A percentile compares a stretch with the other conserved stretches of the same genome.
Evolutionary conservation across 1,140 invertebrate species (phyloP).

Genomic region (Portunus trituberculatus): DNA sequence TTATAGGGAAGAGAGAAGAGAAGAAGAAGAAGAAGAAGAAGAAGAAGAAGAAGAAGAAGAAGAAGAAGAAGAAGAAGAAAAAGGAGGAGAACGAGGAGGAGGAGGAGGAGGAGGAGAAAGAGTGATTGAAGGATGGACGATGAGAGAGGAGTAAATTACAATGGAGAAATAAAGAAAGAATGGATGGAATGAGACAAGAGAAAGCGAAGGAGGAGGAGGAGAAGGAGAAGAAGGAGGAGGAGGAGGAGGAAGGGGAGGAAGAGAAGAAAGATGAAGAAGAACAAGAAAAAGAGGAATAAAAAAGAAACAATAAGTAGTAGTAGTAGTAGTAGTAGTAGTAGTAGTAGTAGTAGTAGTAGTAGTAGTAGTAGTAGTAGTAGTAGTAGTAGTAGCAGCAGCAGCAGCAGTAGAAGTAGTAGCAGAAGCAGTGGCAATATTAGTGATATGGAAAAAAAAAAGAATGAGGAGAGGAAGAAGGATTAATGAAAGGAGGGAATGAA

Average conservation of each 20-base stretch:
- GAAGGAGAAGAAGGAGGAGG: background rate
- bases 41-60: background rate
- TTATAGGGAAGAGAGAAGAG: too few relatives aligned
- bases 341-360: constrained; percentile 8
- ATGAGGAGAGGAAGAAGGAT: too few relatives aligned
- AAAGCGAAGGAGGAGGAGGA: background rate
- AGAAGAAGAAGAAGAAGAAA: background rate
- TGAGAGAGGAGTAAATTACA: background rate
- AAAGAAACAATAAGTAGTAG: background rate
- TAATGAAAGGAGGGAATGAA: too few relatives aligned
- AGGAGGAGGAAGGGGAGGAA: background rate
- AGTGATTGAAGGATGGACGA: background rate
- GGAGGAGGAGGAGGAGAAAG: background rate
- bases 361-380: constrained; percentile 22
- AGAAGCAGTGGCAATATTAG: too few relatives aligned
- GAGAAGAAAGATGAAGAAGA: background rate
- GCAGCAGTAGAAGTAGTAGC: background rate
- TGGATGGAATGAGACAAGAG: background rate
- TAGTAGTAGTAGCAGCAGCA: constrained; percentile 22
- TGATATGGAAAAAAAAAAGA: too few relatives aligned
- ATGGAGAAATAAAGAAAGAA: background rate
- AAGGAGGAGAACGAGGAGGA: background rate
- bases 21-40: background rate
- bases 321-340: constrained; percentile 17
- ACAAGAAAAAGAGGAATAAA: too few relatives aligned